These are phyloP conservation scores for Napeogenes inachia DNA, from an alignment of 2,888 invertebrate species.

Conservation along the genomic window DNA sequence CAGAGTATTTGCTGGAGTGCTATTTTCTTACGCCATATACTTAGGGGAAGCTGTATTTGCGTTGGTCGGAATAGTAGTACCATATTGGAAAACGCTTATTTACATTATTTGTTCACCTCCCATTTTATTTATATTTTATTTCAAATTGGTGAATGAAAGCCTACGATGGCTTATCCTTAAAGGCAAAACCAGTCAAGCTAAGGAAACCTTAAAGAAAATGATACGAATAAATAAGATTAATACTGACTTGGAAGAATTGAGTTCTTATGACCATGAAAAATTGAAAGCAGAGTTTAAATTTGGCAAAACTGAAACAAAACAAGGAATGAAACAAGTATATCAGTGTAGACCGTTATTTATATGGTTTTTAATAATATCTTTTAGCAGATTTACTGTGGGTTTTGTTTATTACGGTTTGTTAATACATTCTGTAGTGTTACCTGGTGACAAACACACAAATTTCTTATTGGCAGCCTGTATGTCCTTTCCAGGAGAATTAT, in stretches of 20 bases:
- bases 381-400: conserved; percentile 50
- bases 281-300: conserved; percentile 52
- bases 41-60: conserved; percentile 57
- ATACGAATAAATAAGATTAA: conserved; percentile 50
- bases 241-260: conserved; percentile 44
- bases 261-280: conserved; percentile 39
- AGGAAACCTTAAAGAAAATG: conserved; percentile 43
- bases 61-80: conserved; percentile 51
- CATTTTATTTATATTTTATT: conserved; percentile 46
- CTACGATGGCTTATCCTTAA: conserved; percentile 61
- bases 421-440: conserved; percentile 59
- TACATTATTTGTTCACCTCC: conserved; percentile 54
- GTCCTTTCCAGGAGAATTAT: conserved; percentile 63
- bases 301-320: conserved; percentile 43
- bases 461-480: conserved; percentile 59
- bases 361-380: conserved; percentile 43
- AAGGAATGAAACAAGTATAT: conserved; percentile 45
- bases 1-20: conserved; percentile 52
- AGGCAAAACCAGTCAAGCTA: conserved; percentile 50
- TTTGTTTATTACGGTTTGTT: conserved; percentile 64
- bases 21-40: conserved; percentile 56
- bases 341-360: conserved; percentile 51
- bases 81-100: conserved; percentile 57
- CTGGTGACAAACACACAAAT: conserved; percentile 61
- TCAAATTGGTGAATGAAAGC: conserved; percentile 53